Percentiles rank a stretch among this genome's conserved stretches.
phyloP scores from a whole-genome alignment of 2,113 vertebrate species.

The Antidorcas marsupialis region DNA sequence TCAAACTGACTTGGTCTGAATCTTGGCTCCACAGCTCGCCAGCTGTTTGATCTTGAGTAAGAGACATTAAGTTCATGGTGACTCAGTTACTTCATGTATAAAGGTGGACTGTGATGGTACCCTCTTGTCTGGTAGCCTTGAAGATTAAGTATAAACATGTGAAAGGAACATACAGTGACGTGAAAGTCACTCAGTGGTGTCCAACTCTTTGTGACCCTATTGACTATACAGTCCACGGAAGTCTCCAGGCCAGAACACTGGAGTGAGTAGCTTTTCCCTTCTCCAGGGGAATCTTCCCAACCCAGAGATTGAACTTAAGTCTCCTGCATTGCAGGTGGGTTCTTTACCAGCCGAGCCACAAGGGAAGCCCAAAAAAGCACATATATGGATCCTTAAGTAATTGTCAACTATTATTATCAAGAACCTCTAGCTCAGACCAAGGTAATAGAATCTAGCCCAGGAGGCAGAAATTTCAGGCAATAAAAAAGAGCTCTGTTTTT shows the following conservation, averaged over 20 bases:
- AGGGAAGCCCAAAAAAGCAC: background rate
- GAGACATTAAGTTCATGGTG: background rate
- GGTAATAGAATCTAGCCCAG: background rate
- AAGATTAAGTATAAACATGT: background rate
- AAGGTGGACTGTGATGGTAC: background rate
- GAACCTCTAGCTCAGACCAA: background rate
- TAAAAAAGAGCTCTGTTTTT: background rate
- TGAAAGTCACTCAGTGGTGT: background rate
- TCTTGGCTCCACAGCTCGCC: background rate
- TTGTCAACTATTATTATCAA: background rate
- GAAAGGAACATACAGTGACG: background rate
- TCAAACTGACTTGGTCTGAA: background rate
- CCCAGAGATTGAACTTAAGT: background rate
- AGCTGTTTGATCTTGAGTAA: background rate
- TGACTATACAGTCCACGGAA: background rate
- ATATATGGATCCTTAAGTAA: background rate
- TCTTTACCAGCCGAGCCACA: background rate
- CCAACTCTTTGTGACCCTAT: background rate
- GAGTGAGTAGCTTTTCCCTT: background rate
- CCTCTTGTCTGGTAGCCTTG: background rate
- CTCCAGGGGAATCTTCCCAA: background rate
- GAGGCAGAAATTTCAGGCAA: background rate
- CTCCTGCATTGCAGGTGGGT: background rate
- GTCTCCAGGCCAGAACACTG: background rate
- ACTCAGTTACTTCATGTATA: background rate